Percentiles rank a stretch among this genome's conserved stretches.
Conservation (phyloP, 2,797 vertebrate species). For the Vultur gryphus region DNA sequence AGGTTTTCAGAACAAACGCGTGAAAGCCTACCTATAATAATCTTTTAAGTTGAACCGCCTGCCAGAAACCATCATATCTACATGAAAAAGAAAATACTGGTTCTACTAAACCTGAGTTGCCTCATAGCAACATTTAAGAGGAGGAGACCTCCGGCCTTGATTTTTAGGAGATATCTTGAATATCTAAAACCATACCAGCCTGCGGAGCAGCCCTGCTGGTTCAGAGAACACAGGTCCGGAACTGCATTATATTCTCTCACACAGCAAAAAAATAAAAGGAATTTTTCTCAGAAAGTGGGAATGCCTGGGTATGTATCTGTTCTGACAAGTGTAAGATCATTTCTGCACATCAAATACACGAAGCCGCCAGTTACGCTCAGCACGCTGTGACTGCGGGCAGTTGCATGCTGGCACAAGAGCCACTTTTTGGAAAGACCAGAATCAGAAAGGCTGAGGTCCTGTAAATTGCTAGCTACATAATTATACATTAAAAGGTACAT, state of each 20-base stretch:
- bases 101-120: neutral
- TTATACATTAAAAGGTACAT: too few relatives aligned
- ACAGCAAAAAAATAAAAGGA: neutral
- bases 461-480: neutral
- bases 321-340: neutral
- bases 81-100: neutral
- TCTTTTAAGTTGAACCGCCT: neutral
- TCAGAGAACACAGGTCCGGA: neutral
- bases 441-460: neutral
- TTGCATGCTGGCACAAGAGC: neutral
- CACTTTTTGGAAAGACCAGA: neutral
- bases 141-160: neutral
- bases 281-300: neutral
- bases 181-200: neutral
- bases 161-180: neutral
- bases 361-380: neutral
- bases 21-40: neutral
- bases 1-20: neutral
- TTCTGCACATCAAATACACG: rapidly evolving
- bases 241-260: neutral
- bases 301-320: neutral
- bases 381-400: neutral
- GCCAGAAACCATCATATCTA: neutral
- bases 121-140: neutral
- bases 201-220: neutral